These are phyloP conservation scores for Eumaeus atala DNA, from an alignment of 1,140 invertebrate genomes.

Conservation along the genomic window DNA sequence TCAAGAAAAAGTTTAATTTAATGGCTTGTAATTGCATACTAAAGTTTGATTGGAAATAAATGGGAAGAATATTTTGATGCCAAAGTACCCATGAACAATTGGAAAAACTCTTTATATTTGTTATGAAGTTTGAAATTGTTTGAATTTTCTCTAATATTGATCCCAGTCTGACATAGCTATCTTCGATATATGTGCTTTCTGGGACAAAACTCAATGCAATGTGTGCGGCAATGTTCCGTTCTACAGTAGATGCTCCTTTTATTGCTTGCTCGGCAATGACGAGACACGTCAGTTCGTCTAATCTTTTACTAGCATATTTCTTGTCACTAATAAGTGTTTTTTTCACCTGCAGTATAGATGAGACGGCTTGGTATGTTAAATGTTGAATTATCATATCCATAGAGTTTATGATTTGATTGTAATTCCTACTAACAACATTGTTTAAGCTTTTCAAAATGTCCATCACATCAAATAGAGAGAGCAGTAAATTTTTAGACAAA, in stretches of 20 bases:
- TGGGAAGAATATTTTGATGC: slow-evolving; percentile 84
- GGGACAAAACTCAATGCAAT: slow-evolving; percentile 81
- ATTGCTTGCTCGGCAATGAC: slow-evolving; percentile 82
- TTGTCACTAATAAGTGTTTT: slow-evolving; percentile 66
- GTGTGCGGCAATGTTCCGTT: slow-evolving; percentile 78
- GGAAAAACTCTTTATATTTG: slow-evolving; percentile 77
- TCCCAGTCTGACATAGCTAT: slow-evolving; percentile 71
- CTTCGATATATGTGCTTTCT: slow-evolving; percentile 71
- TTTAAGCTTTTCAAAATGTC: slow-evolving; percentile 89
- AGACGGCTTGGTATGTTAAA: slow-evolving; percentile 79
- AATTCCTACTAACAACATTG: slow-evolving; percentile 77
- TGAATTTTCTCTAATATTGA: slow-evolving; percentile 78
- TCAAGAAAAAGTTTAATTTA: slow-evolving; percentile 80
- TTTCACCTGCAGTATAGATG: slow-evolving; percentile 72
- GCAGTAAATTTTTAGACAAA: slow-evolving; percentile 84
- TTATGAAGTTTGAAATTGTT: slow-evolving; percentile 76
- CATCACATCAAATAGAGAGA: slow-evolving; percentile 85
- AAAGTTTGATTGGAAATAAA: slow-evolving; percentile 84
- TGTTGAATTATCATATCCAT: slow-evolving; percentile 82
- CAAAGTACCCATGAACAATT: slow-evolving; percentile 88
- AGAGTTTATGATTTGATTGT: slow-evolving; percentile 75
- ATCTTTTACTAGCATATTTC: slow-evolving; percentile 65
- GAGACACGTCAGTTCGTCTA: slow-evolving; percentile 80
- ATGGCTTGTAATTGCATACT: slow-evolving; percentile 77
- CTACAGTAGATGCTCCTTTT: slow-evolving; percentile 80